phyloP scores from a whole-genome alignment of 1,140 invertebrate genomes.

The Euwallacea similis region DNA sequence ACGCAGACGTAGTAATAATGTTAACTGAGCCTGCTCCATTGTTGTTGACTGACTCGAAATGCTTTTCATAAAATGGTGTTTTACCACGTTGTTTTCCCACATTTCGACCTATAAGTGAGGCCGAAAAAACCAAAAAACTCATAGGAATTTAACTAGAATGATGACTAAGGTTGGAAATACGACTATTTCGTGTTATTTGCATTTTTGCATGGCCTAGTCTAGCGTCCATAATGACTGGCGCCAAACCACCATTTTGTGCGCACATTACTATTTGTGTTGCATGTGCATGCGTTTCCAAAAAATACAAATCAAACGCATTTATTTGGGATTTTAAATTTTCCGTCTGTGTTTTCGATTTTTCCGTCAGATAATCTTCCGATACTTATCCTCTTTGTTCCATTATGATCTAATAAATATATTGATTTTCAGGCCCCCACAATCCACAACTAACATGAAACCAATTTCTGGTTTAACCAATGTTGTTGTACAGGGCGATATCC shows the following conservation, averaged over 20 bases:
- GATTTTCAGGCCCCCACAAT: constrained; percentile 22
- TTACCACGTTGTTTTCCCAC: constrained; percentile 8
- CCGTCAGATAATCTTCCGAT: neutral
- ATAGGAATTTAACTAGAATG: constrained; percentile 6
- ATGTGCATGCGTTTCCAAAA: constrained; percentile 48
- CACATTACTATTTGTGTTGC: constrained; percentile 47
- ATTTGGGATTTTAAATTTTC: constrained; percentile 25
- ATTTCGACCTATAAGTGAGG: constrained; percentile 7
- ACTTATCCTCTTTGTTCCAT: neutral
- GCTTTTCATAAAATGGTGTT: constrained; percentile 42
- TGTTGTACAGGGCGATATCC: neutral
- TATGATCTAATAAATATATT: constrained; percentile 7
- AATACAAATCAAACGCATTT: constrained; percentile 41
- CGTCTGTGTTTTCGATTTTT: constrained; percentile 2
- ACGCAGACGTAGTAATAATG: constrained; percentile 82
- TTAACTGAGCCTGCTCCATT: constrained; percentile 79
- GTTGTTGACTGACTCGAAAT: constrained; percentile 36
- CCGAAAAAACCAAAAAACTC: neutral
- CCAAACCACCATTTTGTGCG: constrained; percentile 49
- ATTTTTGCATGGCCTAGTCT: constrained; percentile 24
- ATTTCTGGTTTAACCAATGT: constrained; percentile 4
- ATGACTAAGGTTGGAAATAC: constrained; percentile 14
- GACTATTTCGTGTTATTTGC: constrained; percentile 13
- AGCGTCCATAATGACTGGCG: constrained; percentile 42
- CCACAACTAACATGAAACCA: neutral